A percentile compares a stretch with the other conserved stretches of the same genome.
phyloP scores from a whole-genome alignment of 1,140 invertebrate genomes.

The Drosophila equinoxialis region DNA sequence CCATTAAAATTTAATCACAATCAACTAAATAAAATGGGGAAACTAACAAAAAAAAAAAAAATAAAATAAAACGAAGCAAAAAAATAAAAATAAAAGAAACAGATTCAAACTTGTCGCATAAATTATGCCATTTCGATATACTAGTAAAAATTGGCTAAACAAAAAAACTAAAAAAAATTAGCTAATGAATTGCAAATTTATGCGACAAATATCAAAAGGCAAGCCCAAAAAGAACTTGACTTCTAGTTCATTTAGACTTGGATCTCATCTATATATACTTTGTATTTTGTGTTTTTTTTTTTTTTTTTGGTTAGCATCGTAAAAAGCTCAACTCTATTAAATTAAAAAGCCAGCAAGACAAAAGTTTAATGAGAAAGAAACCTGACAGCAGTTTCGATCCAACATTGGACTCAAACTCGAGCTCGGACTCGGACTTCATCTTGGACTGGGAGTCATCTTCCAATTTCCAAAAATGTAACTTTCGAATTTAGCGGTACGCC shows the following conservation, averaged over 20 bases:
- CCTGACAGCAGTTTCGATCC: conserved; percentile 47
- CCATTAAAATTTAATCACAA: conserved; percentile 80
- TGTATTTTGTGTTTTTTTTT: conserved; percentile 18
- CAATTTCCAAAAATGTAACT: conserved; percentile 81
- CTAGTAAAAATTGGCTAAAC: conserved; percentile 58
- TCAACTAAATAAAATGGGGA: conserved; percentile 68
- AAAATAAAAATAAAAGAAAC: neutral
- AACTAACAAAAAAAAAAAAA: neutral
- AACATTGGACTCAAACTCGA: conserved; percentile 10
- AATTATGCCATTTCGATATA: conserved; percentile 68
- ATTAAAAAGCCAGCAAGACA: conserved; percentile 61
- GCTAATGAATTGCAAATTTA: conserved; percentile 79
- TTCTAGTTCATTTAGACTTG: conserved; percentile 73
- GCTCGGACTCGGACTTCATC: conserved; percentile 14
- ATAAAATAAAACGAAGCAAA: neutral
- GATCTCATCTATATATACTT: conserved; percentile 24
- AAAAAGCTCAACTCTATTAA: conserved; percentile 74
- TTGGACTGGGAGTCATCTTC: conserved; percentile 30
- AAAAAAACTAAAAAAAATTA: conserved; percentile 68
- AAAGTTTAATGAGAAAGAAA: conserved; percentile 81
- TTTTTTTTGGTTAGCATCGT: conserved; percentile 55
- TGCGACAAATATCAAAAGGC: conserved; percentile 56
- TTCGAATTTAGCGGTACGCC: conserved; percentile 80
- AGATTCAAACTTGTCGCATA: conserved; percentile 74
- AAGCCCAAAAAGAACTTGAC: conserved; percentile 80